Conservation (phyloP, 2,888 invertebrate species). For the Teleogryllus oceanicus region DNA sequence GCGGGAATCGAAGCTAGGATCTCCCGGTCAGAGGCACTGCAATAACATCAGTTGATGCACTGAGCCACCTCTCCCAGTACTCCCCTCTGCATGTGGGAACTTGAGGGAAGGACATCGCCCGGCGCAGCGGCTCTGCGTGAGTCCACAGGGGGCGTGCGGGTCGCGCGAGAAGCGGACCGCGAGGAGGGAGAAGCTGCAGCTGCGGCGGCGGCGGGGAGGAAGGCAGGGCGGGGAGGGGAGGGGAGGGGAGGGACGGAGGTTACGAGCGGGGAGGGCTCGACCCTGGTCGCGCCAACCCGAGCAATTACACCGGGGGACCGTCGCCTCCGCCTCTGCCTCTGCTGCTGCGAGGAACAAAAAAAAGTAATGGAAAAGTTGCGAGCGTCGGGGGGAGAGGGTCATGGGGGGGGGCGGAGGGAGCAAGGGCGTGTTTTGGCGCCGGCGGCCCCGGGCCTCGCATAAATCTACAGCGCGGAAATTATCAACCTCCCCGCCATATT, state of each 20-base stretch:
- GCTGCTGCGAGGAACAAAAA: not conserved
- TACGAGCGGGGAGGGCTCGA: not conserved
- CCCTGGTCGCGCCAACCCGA: slow-evolving; percentile 2
- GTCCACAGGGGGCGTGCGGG: too few relatives aligned
- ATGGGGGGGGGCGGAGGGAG: not conserved
- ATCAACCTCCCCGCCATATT: slow-evolving; percentile 1
- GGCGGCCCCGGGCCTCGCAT: not conserved
- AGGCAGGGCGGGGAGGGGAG: not conserved
- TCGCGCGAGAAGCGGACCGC: not conserved
- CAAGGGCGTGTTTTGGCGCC: not conserved
- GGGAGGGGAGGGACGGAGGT: not conserved
- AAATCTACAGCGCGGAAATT: slow-evolving; percentile 1
- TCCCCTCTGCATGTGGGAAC: too few relatives aligned
- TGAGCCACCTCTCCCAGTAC: too few relatives aligned
- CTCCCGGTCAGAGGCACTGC: too few relatives aligned
- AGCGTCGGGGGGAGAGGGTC: not conserved
- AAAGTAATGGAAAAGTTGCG: not conserved
- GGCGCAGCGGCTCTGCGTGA: too few relatives aligned
- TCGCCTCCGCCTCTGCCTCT: not conserved
- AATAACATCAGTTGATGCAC: too few relatives aligned
- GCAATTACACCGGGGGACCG: slow-evolving; percentile 10
- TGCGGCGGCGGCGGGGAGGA: not conserved
- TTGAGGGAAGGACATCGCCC: too few relatives aligned
- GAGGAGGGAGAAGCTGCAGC: not conserved
- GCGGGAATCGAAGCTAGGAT: too few relatives aligned